Base-by-base conservation (phyloP, 2,888 invertebrate species). In the Emesis furor region DNA sequence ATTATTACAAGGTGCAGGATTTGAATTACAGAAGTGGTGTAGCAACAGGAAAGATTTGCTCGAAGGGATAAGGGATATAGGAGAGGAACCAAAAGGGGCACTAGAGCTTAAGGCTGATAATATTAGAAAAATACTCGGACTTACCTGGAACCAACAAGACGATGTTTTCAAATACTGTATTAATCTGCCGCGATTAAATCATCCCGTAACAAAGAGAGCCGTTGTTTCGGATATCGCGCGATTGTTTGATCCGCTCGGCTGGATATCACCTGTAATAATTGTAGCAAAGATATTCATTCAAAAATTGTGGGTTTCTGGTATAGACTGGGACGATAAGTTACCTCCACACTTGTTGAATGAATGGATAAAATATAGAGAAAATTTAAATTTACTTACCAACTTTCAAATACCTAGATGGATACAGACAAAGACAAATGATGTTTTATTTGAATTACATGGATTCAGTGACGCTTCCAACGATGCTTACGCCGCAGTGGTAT, bases 181-280 rank as follows among this genome's bases (percentile, higher is more conserved):
- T 12, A 55, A 51, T 71, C 8, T 42, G 30, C 65, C 32, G 14
- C 35, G 6, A 69, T 74, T 73, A 51, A 76, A 59, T 59, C 71
- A 59, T 65, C 79, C 24, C 80, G 79, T 72, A 10, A 92, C 92
- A n/a, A 92, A 92, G 86, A 88, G 91, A 81, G 68, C 73, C n/a
- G 69, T 92, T 24, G 82, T 91, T 8, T 91, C 91, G 1, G 91
- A 91, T 17, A 89, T 92, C 5, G 73, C 90, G 10, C 72, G 86
- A 0, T 62, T 92, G 1, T 93, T 88, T 73, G 91, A 92, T 72
- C 92, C 92, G 0, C 51, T 92, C 0, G 92, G 92, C 0, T 92
- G 92, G 91, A 67, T 90, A 0, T 89, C 91, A 0, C 91, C 90
- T 0, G 59, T 37, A 1, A 85, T 92, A 0, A 81, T 92, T 24